phyloP scores from a whole-genome alignment of 1,140 invertebrate genomes.

The Scaptomyza graminum region DNA sequence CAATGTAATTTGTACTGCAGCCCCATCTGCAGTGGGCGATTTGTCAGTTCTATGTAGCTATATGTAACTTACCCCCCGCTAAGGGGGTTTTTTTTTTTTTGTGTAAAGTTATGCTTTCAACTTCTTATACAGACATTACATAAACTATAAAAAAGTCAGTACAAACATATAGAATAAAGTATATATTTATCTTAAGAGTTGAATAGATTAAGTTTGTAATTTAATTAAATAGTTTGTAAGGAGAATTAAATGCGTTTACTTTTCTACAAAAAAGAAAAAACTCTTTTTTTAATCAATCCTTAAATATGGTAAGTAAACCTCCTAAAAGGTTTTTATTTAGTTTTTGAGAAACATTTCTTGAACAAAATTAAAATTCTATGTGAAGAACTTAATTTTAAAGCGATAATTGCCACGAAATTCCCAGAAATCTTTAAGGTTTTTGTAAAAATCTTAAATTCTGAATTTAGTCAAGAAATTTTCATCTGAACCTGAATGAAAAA shows the following conservation, averaged over 20 bases:
- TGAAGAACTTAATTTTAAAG: too few species aligned
- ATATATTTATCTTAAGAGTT: conserved; percentile 1
- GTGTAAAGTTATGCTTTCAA: neutral
- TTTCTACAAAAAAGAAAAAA: too few species aligned
- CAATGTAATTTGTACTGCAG: conserved; percentile 68
- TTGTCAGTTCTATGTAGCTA: neutral
- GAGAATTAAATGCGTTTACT: too few species aligned
- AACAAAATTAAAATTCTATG: too few species aligned
- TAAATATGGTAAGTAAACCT: too few species aligned
- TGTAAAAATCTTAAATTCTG: neutral
- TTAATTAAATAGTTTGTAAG: conserved; percentile 1
- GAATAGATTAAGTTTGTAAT: neutral
- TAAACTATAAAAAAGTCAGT: neutral
- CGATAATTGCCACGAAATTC: too few species aligned
- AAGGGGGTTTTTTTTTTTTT: neutral
- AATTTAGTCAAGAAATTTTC: neutral
- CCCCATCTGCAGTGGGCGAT: conserved; percentile 23
- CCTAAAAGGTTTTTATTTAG: too few species aligned
- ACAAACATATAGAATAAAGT: neutral
- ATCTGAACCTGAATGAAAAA: neutral
- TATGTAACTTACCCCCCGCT: neutral
- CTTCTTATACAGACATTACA: neutral
- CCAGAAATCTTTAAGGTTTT: too few species aligned
- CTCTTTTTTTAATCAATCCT: too few species aligned
- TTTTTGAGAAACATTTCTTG: too few species aligned